These are phyloP conservation scores for Bos indicus DNA, from an alignment of 2,113 vertebrate genomes.

Conservation along the genomic window DNA sequence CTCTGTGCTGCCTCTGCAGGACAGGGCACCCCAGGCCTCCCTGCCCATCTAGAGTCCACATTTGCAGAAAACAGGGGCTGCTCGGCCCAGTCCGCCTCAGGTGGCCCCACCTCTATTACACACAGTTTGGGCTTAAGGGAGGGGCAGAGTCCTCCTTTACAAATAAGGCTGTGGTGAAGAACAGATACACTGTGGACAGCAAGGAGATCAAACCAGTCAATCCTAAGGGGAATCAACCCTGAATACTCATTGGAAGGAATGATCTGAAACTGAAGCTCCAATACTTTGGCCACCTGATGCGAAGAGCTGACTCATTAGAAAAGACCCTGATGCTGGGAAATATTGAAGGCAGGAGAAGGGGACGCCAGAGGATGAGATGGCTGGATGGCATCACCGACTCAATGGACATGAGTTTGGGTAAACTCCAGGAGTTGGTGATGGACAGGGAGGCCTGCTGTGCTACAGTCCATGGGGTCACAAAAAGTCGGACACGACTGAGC, in stretches of 20 bases:
- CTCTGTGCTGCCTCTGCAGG: not conserved
- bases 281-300: not conserved
- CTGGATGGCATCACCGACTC: not conserved
- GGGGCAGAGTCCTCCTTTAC: not conserved
- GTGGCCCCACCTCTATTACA: not conserved
- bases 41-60: not conserved
- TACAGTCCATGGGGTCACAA: not conserved
- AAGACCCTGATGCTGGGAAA: not conserved
- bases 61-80: not conserved
- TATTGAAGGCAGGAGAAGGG: not conserved
- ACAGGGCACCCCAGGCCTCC: not conserved
- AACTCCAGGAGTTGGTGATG: not conserved
- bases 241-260: not conserved
- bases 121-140: not conserved
- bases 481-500: not conserved
- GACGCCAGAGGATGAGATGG: not conserved
- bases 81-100: not conserved
- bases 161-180: not conserved
- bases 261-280: not conserved
- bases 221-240: not conserved
- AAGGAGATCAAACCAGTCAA: not conserved
- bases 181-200: not conserved
- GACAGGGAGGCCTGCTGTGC: not conserved
- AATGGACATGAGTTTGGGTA: not conserved
- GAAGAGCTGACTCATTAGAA: not conserved